Evolutionary conservation across 2,888 invertebrate species (phyloP).

Genomic region (Noctua pronuba): DNA sequence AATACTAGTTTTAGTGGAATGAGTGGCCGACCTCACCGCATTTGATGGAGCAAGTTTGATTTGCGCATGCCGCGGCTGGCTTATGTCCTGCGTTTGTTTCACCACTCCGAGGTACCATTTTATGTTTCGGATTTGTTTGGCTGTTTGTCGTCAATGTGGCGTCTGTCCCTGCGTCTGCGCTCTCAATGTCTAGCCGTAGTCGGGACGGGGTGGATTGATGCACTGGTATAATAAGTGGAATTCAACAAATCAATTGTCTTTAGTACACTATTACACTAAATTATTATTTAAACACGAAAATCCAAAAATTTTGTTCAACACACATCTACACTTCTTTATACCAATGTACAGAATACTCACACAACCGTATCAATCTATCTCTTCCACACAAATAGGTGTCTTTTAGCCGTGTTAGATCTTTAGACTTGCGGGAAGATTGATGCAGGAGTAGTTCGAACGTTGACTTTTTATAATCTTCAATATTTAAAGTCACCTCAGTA

Average conservation of each 20-base stretch:
- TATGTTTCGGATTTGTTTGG: conserved; percentile 84
- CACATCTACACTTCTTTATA: conserved; percentile 62
- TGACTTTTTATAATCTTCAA: conserved; percentile 5
- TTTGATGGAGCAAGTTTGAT: conserved; percentile 89
- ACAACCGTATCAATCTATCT: conserved; percentile 83
- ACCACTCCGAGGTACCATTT: conserved; percentile 87
- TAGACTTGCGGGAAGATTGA: conserved; percentile 81
- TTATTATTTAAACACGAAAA: conserved; percentile 47
- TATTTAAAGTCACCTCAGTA: conserved; percentile 21
- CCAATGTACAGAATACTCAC: conserved; percentile 67
- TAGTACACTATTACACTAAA: conserved; percentile 56
- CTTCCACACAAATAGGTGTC: conserved; percentile 72
- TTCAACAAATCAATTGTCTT: conserved; percentile 29
- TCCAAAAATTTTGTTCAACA: conserved; percentile 24
- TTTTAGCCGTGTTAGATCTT: conserved; percentile 77
- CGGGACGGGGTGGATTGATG: conserved; percentile 85
- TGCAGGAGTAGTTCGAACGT: conserved; percentile 64
- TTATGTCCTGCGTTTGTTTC: conserved; percentile 88
- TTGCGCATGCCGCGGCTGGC: conserved; percentile 89
- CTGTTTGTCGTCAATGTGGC: conserved; percentile 88
- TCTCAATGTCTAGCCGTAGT: conserved; percentile 83
- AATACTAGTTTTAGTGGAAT: conserved; percentile 89
- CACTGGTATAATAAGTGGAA: conserved; percentile 66
- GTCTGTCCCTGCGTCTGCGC: conserved; percentile 77
- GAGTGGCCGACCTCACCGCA: conserved; percentile 90